A percentile compares a stretch with the other conserved stretches of the same genome.
Conservation (phyloP, 1,140 invertebrate genomes). For the Drosophila grimshawi region DNA sequence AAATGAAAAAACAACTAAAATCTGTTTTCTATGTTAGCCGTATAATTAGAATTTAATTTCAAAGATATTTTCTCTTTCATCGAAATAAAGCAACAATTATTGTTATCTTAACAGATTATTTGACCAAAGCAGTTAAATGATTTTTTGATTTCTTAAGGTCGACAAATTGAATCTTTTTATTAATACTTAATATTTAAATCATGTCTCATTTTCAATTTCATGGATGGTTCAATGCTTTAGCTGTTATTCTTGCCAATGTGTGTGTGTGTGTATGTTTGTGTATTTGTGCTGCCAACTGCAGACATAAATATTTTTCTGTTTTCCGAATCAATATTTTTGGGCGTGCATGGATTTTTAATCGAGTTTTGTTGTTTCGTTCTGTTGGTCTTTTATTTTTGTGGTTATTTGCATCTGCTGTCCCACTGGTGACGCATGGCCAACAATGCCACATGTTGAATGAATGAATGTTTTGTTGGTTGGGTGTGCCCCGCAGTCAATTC, state of each 20-base stretch:
- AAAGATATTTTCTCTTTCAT: no score
- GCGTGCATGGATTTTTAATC: slow-evolving; percentile 79
- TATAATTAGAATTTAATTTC: no score
- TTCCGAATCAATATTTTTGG: slow-evolving; percentile 65
- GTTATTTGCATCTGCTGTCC: slow-evolving; percentile 14
- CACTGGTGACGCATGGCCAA: slow-evolving; percentile 37
- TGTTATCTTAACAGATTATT: no score
- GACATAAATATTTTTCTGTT: slow-evolving; percentile 46
- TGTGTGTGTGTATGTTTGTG: slow-evolving; percentile 21
- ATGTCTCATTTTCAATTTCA: slow-evolving; percentile 36
- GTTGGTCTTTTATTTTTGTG: background rate
- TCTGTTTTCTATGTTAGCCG: no score
- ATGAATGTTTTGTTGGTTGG: background rate
- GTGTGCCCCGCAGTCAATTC: slow-evolving; percentile 8
- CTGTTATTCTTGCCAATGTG: slow-evolving; percentile 25
- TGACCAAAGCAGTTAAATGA: no score
- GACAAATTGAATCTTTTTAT: background rate
- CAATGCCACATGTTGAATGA: slow-evolving; percentile 36
- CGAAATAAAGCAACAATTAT: no score
- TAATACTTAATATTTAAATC: slow-evolving; percentile 13
- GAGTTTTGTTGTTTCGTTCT: slow-evolving; percentile 59
- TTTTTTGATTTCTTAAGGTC: background rate
- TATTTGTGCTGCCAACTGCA: slow-evolving; percentile 32
- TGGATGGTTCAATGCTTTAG: slow-evolving; percentile 19
- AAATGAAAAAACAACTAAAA: no score